A percentile compares a stretch with the other conserved stretches of the same genome.
These are phyloP conservation scores for Notamacropus eugenii DNA, from an alignment of 2,797 vertebrate species.

Conservation along the genomic window DNA sequence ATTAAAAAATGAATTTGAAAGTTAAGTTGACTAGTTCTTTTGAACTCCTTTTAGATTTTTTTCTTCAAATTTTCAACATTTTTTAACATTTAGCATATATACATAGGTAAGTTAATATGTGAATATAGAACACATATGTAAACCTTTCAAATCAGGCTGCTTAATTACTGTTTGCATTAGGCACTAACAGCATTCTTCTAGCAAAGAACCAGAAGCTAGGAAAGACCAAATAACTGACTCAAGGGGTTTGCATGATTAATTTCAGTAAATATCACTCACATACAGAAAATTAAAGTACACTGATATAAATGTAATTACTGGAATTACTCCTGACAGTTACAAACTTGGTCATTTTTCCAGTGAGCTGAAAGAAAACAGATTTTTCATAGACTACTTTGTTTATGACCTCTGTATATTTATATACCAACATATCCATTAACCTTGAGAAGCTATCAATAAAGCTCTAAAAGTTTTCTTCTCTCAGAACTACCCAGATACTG, in stretches of 20 bases:
- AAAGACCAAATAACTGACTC: background rate
- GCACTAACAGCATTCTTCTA: background rate
- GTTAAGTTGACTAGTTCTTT: background rate
- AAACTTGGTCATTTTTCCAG: background rate
- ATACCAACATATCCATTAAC: background rate
- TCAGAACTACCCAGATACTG: background rate
- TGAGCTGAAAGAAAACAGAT: background rate
- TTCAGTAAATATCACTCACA: background rate
- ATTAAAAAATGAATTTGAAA: background rate
- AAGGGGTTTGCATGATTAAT: background rate
- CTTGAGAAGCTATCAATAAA: background rate
- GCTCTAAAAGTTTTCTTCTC: background rate
- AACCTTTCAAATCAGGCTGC: background rate
- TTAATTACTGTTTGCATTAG: background rate
- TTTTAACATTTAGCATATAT: background rate
- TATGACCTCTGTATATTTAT: background rate
- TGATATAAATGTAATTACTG: background rate
- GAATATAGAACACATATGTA: background rate
- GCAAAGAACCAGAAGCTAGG: background rate
- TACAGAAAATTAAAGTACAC: background rate
- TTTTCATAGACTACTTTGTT: background rate
- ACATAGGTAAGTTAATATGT: background rate
- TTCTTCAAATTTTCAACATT: background rate
- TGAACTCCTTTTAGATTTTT: background rate
- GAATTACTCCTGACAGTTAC: background rate